Evolutionary conservation across 2,888 invertebrate genomes (phyloP).

Genomic region (Trypoxylon attenuatum): DNA sequence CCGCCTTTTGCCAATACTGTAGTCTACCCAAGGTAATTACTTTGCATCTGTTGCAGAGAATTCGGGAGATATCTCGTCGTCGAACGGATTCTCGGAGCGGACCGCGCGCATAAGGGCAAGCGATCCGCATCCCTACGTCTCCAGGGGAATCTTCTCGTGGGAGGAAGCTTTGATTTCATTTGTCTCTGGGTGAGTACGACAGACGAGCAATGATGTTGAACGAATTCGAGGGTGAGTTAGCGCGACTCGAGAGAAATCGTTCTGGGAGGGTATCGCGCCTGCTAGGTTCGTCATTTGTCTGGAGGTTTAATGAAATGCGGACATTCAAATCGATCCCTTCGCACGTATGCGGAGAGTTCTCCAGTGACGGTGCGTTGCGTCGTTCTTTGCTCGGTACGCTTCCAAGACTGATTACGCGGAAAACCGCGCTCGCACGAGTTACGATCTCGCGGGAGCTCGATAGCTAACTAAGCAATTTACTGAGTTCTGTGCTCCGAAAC

Average conservation of each 20-base stretch:
- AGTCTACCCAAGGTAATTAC: no score
- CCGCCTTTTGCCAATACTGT: no score
- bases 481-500: no score
- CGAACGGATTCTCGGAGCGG: background rate
- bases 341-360: background rate
- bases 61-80: background rate
- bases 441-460: background rate
- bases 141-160: background rate
- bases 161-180: background rate
- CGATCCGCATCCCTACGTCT: background rate
- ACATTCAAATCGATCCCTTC: background rate
- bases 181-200: background rate
- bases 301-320: background rate
- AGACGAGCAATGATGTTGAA: background rate
- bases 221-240: background rate
- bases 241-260: background rate
- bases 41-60: background rate
- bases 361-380: no score
- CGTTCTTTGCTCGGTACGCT: no score
- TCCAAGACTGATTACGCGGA: background rate
- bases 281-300: background rate
- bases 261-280: background rate
- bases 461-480: background rate
- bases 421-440: background rate
- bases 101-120: no score